Evolutionary conservation across 2,113 vertebrate species (phyloP).

Genomic region (Euleptes europaea): DNA sequence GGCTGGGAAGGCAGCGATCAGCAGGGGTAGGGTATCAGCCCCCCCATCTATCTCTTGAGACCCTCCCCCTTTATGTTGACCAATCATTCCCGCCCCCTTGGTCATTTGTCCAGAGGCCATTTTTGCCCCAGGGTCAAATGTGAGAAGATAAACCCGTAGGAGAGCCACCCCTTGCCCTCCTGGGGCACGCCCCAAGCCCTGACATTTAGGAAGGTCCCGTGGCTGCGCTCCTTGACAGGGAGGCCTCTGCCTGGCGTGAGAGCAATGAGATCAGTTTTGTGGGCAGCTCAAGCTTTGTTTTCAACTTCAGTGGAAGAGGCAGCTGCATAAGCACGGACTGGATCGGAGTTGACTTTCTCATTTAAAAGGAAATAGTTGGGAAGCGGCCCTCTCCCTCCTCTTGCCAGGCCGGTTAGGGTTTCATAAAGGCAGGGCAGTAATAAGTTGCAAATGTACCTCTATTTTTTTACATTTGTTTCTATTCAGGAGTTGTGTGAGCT

Average conservation of each 20-base stretch:
- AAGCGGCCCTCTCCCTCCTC: conserved; percentile 18
- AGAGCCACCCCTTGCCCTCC: neutral
- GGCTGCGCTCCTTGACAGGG: neutral
- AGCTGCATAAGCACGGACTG: neutral
- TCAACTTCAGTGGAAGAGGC: neutral
- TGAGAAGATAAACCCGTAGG: neutral
- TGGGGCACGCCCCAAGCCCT: neutral
- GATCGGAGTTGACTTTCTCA: conserved; percentile 41
- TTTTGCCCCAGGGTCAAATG: neutral
- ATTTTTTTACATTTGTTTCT: conserved; percentile 67
- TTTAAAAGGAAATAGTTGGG: conserved; percentile 53
- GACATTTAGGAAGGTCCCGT: neutral
- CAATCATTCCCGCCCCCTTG: too few relatives aligned
- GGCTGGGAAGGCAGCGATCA: too few relatives aligned
- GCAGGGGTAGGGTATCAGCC: too few relatives aligned
- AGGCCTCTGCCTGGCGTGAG: neutral
- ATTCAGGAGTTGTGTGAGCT: conserved; percentile 53
- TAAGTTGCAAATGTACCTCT: conserved; percentile 71
- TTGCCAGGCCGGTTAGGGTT: conserved; percentile 59
- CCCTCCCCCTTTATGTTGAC: too few relatives aligned
- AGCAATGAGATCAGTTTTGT: conserved; percentile 11
- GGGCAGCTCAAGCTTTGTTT: neutral
- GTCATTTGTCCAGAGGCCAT: too few relatives aligned
- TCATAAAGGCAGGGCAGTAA: conserved; percentile 63
- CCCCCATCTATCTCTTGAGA: too few relatives aligned